These are phyloP conservation scores for Lepidurus couesii DNA, from an alignment of 1,140 invertebrate genomes.

Conservation along the genomic window DNA sequence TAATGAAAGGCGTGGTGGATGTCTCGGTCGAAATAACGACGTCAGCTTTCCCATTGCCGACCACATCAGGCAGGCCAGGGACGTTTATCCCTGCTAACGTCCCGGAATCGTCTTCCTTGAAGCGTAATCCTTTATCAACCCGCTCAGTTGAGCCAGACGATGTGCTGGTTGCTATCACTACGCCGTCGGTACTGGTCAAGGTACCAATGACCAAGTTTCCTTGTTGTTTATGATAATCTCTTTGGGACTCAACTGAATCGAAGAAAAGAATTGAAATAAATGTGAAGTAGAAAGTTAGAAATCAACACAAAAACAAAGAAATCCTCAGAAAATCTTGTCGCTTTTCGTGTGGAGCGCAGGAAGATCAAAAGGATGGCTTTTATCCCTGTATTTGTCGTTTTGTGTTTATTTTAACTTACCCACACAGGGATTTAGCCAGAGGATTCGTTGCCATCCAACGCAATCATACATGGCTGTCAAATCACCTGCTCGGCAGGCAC, in stretches of 20 bases:
- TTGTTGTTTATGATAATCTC: slow-evolving; percentile 71
- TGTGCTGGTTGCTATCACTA: background rate
- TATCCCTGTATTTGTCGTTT: background rate
- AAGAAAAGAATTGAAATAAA: slow-evolving; percentile 21
- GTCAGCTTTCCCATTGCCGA: background rate
- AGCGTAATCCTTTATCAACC: too few relatives aligned
- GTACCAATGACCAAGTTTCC: slow-evolving; percentile 46
- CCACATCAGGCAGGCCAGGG: background rate
- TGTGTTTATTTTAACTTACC: slow-evolving; percentile 55
- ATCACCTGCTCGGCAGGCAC: slow-evolving; percentile 71
- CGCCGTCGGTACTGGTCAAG: background rate
- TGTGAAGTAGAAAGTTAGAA: background rate
- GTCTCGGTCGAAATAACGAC: background rate
- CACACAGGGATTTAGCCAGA: slow-evolving; percentile 86
- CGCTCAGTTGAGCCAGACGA: background rate
- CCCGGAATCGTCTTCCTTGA: background rate
- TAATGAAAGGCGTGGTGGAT: background rate
- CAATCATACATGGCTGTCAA: slow-evolving; percentile 75
- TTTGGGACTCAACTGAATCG: slow-evolving; percentile 74
- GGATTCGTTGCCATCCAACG: slow-evolving; percentile 78
- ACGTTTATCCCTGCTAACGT: background rate
- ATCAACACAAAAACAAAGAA: background rate
- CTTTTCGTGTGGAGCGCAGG: background rate
- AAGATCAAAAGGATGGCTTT: background rate
- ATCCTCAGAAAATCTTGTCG: background rate